Conservation (phyloP, 2,888 invertebrate genomes). For the Troglohyphantes excavatus region DNA sequence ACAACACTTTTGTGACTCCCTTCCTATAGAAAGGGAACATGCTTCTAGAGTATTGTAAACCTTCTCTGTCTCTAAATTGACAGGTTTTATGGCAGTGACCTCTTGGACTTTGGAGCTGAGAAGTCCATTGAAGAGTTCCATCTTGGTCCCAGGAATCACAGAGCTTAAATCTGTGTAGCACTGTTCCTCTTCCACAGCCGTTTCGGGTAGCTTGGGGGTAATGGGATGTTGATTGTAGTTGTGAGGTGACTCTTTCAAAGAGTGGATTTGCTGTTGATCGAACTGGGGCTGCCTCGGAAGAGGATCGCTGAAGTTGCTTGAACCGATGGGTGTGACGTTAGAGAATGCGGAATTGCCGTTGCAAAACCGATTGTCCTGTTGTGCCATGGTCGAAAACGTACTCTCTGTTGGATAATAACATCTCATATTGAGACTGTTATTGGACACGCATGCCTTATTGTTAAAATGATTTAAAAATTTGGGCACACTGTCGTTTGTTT, state of each 20-base stretch:
- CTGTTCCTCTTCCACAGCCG: conserved; percentile 79
- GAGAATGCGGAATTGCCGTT: conserved; percentile 54
- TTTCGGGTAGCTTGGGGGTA: conserved; percentile 40
- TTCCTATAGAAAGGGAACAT: conserved; percentile 57
- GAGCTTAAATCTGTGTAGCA: conserved; percentile 81
- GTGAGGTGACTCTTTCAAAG: conserved; percentile 46
- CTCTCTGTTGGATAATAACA: conserved; percentile 70
- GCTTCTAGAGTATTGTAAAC: conserved; percentile 66
- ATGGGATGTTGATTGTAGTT: conserved; percentile 37
- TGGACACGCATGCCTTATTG: conserved; percentile 49
- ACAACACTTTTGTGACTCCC: conserved; percentile 65
- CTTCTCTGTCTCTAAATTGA: conserved; percentile 74
- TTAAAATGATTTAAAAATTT: conserved; percentile 73
- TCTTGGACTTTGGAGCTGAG: conserved; percentile 77
- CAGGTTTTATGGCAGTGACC: conserved; percentile 78
- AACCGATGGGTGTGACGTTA: conserved; percentile 37
- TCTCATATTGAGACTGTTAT: conserved; percentile 53
- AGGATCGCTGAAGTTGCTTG: conserved; percentile 47
- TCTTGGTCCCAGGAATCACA: conserved; percentile 79
- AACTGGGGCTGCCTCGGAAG: conserved; percentile 40
- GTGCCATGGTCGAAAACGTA: conserved; percentile 43
- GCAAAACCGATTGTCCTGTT: conserved; percentile 66
- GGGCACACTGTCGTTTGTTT: conserved; percentile 43
- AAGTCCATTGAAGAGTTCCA: conserved; percentile 74
- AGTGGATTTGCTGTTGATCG: conserved; percentile 50